These are phyloP conservation scores for Teleogryllus oceanicus DNA, from an alignment of 2,888 invertebrate genomes.

Conservation along the genomic window DNA sequence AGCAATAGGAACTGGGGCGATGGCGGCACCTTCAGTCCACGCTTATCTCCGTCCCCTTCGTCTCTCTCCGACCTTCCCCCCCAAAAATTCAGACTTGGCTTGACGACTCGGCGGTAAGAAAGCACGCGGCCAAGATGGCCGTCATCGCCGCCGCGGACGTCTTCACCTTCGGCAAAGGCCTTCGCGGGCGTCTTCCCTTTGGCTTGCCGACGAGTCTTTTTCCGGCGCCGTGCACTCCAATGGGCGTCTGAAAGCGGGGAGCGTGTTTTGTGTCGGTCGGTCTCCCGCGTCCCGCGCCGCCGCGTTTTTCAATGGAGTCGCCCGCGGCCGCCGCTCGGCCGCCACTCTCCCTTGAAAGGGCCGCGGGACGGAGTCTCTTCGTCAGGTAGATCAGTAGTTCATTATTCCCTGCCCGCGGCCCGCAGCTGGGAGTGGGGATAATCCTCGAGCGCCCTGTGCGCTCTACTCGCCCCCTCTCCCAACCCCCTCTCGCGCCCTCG, in stretches of 20 bases:
- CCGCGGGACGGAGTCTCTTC: conserved; percentile 26
- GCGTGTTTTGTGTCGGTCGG: not conserved
- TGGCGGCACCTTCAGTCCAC: not conserved
- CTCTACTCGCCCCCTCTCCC: not conserved
- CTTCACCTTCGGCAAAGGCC: not conserved
- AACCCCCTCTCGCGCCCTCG: no score
- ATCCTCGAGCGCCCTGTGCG: conserved; percentile 20
- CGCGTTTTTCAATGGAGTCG: no score
- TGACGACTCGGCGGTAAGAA: not conserved
- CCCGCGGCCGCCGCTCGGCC: not conserved
- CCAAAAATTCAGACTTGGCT: not conserved
- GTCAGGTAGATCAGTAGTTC: conserved; percentile 33
- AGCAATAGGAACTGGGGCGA: no score
- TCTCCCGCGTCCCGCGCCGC: not conserved
- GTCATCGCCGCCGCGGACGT: not conserved
- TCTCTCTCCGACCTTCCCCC: not conserved
- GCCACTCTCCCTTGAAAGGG: conserved; percentile 24
- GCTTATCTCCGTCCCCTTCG: not conserved
- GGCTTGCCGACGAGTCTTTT: conserved; percentile 19
- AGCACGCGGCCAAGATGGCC: not conserved
- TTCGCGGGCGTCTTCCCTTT: no score
- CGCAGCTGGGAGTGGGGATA: conserved; percentile 34
- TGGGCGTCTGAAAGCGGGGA: not conserved
- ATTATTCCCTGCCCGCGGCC: conserved; percentile 33
- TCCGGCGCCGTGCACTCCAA: conserved; percentile 25